These are phyloP conservation scores for Rhea pennata DNA, from an alignment of 2,113 vertebrate species.

Conservation along the genomic window DNA sequence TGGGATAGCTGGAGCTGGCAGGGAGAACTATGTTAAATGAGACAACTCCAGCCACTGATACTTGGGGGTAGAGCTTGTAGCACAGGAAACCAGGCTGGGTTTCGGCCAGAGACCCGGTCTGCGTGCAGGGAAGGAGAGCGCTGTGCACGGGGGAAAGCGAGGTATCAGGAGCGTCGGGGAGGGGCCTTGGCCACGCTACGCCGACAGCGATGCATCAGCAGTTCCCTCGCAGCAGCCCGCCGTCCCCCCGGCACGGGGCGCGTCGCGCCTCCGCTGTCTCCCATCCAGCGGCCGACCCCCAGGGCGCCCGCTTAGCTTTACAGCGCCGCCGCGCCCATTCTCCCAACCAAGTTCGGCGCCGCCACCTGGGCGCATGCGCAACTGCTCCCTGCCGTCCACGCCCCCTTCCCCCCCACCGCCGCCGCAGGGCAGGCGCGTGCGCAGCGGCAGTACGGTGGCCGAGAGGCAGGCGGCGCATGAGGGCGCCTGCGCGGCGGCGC, in stretches of 20 bases:
- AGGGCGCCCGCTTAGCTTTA: not conserved
- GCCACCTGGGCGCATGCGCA: accelerated
- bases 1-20: not conserved
- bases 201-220: too few species aligned
- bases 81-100: too few species aligned
- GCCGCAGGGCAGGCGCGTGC: not conserved
- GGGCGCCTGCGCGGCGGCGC: not conserved
- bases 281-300: not conserved
- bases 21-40: not conserved
- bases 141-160: not conserved
- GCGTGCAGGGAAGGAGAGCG: too few species aligned
- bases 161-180: not conserved
- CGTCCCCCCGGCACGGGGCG: accelerated
- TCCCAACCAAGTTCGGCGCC: not conserved
- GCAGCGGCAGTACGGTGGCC: not conserved
- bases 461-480: not conserved
- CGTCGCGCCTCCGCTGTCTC: not conserved
- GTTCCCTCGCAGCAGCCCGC: not conserved
- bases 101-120: too few species aligned
- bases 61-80: not conserved
- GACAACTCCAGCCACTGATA: not conserved
- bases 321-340: too few species aligned
- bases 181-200: too few species aligned
- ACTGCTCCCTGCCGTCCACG: too few species aligned
- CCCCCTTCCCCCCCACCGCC: too few species aligned